phyloP scores from a whole-genome alignment of 2,888 invertebrate genomes.

The Lasioglossum oenotherae region DNA sequence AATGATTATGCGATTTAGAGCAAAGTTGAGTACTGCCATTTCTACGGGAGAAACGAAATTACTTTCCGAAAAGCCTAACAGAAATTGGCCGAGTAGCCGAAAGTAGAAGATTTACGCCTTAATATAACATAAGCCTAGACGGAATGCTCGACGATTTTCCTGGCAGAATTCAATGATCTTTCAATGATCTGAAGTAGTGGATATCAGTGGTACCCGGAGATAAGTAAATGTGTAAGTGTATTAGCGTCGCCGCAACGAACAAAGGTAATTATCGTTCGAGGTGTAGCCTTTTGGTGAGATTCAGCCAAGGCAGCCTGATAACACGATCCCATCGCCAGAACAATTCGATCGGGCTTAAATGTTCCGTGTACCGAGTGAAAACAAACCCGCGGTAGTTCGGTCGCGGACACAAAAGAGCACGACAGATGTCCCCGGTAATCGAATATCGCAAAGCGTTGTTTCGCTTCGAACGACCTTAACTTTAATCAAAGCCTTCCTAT shows the following conservation, averaged over 20 bases:
- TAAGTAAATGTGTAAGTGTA: not conserved
- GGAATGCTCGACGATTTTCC: not conserved
- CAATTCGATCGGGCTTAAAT: slow-evolving; percentile 49
- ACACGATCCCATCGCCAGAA: slow-evolving; percentile 24
- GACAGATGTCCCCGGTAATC: slow-evolving; percentile 29
- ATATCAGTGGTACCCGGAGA: not conserved
- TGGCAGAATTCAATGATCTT: not conserved
- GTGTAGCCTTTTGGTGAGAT: slow-evolving; percentile 28
- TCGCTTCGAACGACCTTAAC: slow-evolving; percentile 15
- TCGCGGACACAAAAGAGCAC: slow-evolving; percentile 28
- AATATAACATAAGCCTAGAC: not conserved
- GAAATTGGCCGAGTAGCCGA: slow-evolving; percentile 30
- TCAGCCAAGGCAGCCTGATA: slow-evolving; percentile 33
- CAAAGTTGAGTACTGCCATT: too few species aligned
- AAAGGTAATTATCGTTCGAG: slow-evolving; percentile 33
- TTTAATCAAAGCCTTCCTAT: slow-evolving; percentile 24
- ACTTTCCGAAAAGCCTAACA: not conserved
- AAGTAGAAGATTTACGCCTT: too few species aligned
- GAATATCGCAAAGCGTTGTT: slow-evolving; percentile 27
- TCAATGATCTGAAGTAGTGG: not conserved
- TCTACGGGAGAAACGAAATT: too few species aligned
- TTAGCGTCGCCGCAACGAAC: not conserved
- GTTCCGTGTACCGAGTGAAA: slow-evolving; percentile 42
- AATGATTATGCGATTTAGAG: too few species aligned
- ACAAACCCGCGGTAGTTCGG: slow-evolving; percentile 34